Conservation (phyloP, 2,113 vertebrate species). For the Lycaon pictus region DNA sequence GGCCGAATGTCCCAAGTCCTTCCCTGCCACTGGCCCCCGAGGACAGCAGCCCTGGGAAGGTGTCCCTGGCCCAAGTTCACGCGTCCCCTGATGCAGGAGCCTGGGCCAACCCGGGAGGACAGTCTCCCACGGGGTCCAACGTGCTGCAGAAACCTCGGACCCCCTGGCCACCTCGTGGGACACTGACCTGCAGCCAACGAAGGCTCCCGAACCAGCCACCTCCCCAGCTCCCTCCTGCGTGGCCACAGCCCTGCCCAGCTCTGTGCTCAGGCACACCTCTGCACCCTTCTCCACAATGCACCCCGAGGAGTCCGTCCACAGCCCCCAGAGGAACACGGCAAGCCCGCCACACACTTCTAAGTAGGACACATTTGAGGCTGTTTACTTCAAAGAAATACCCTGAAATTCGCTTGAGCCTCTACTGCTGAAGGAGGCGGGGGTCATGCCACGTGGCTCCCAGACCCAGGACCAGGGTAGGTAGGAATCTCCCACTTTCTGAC, state of each 20-base stretch:
- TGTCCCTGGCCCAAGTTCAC: too few species aligned
- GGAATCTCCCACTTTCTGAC: too few species aligned
- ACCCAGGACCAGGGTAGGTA: neutral
- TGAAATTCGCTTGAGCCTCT: neutral
- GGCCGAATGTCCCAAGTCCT: rapidly evolving
- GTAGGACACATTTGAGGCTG: neutral
- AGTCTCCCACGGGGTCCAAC: rapidly evolving
- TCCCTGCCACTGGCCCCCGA: rapidly evolving
- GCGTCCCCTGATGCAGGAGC: rapidly evolving
- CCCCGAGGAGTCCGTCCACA: rapidly evolving
- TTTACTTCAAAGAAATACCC: neutral
- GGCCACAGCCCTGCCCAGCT: neutral
- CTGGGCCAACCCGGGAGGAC: neutral
- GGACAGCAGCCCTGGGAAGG: neutral
- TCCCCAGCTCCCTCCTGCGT: neutral
- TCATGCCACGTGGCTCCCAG: neutral
- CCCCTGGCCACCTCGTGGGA: rapidly evolving
- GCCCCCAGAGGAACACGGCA: too few species aligned
- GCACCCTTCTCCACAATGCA: rapidly evolving
- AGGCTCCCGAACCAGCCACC: too few species aligned
- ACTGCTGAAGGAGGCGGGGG: rapidly evolving
- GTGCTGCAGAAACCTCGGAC: too few species aligned
- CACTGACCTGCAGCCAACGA: neutral
- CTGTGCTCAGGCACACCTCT: neutral
- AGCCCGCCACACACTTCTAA: too few species aligned